These are phyloP conservation scores for Megaptera novaeangliae DNA, from an alignment of 2,113 vertebrate genomes.

Conservation along the genomic window DNA sequence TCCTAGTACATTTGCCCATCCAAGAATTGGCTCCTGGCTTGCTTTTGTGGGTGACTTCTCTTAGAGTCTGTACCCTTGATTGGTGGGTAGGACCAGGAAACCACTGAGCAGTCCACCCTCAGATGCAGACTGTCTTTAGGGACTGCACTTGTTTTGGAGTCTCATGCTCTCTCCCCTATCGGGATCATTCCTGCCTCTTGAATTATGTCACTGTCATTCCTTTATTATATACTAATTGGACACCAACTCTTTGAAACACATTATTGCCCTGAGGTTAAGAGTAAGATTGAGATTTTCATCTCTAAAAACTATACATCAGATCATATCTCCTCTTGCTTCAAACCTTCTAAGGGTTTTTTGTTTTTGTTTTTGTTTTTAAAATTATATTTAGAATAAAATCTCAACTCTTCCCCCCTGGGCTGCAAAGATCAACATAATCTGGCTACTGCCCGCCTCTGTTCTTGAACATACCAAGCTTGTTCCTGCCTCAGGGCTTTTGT, in stretches of 20 bases:
- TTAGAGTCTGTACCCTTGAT: neutral
- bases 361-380: neutral
- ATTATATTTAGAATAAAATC: neutral
- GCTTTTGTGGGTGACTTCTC: neutral
- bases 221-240: neutral
- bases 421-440: neutral
- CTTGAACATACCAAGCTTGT: neutral
- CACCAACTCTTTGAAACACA: neutral
- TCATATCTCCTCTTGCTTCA: neutral
- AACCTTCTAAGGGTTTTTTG: neutral
- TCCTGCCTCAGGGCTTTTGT: neutral
- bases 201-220: neutral
- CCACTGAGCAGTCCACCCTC: neutral
- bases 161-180: neutral
- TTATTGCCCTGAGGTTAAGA: neutral
- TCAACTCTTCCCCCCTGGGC: neutral
- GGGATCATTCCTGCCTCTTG: neutral
- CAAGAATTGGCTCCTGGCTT: neutral
- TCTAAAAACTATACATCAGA: conserved; percentile 4
- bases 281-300: conserved; percentile 29
- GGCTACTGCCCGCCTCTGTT: neutral
- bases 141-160: neutral
- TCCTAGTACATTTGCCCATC: neutral
- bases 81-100: neutral
- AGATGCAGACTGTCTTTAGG: neutral